Evolutionary conservation across 1,140 invertebrate genomes (phyloP), one percentile per base, ranked within the genome.

Genomic region (Dendrolimus punctatus): DNA sequence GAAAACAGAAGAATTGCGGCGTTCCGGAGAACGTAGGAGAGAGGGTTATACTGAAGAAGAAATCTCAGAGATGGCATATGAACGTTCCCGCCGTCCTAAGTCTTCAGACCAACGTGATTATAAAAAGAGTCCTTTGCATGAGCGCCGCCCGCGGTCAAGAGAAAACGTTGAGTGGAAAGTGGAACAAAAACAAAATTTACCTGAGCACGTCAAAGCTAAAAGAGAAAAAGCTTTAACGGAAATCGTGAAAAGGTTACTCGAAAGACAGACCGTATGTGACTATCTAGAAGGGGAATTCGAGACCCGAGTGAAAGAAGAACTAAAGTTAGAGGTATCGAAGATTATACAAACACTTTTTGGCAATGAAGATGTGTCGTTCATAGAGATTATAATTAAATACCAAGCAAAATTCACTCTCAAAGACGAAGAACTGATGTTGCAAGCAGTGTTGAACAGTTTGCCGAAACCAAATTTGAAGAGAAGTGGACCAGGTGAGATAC

Each of bases 381-480:
- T 80, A 49, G 82, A 85, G 41, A 62, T 78, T 9, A 59, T 80
- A 1, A 62, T 80, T 6, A 80, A 76, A 47, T 85, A 76, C 55
- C 77, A 78, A 54, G 60, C 71, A 8, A 76, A 57, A 46, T 65
- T 75, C 23, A 62, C 55, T 10, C 10, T 9, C 3, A 66, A 63
- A 37, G 71, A 73, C 5, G 66, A 81, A 55, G 60, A 70, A 51
- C 72, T 68, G 42, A 74, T 85, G 41, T 72, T 80, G 44, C 57
- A 72, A 36, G 67, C 73, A 0, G 73, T 76, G 2, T 57, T 80
- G 53, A 47, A 62, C 10, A 67, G 65, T 56, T 66, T 81, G 38
- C 73, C 77, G 5, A 23, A 23, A 67, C 52, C 50, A 63, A 72
- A 36, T 66, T 61, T 59, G 56, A 79, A 78, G 60, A 64, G 71